Base-by-base conservation (phyloP, 2,888 invertebrate species). In the Allolobophora icterica region DNA sequence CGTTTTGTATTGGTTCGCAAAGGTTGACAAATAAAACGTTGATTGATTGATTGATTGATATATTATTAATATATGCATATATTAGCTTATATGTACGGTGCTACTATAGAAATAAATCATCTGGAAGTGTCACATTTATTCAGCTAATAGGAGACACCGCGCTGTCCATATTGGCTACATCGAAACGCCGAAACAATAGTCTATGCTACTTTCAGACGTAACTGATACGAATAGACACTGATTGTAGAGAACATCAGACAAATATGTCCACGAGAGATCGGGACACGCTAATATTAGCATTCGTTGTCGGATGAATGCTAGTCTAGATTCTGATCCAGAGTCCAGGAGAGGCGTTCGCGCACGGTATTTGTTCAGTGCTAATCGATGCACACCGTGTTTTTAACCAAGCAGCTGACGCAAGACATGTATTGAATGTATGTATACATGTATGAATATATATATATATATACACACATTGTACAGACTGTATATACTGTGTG, bases 251-350 rank as follows among this genome's bases (percentile, higher is more conserved):
- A 24, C 52, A 24, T 52, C 52, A 52, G 52, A 52, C n/a, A n/a
- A 71, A 71, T 5, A 71, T n/a, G 30, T 1, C 30, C 71, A n/a
- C 71, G 45, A 71, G 71, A n/a, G 71, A 71, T n/a, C 71, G 30
- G n/a, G 71, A 71, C 71, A 71, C 71, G n/a, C 71, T n/a, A n/a
- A 30, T 71, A 71, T 71, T 71, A n/a, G 71, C 71, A n/a, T 71
- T 30, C n/a, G n/a, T n/a, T 11, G 30, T 71, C n/a, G 17, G 71
- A 71, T 71, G 71, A 30, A 30, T 30, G 13, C 11, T 0, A n/a
- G 71, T 71, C 71, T 71, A 71, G 71, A 30, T 71, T 71, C 24
- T 71, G n/a, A 71, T 8, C 30, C 30, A 6, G 71, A 71, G n/a
- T 71, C 1, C 71, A 71, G 11, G 71, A 71, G n/a, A n/a, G 71